Evolutionary conservation across 2,797 vertebrate species (phyloP), one percentile per base, ranked within the genome.

Genomic region (Melanogrammus aeglefinus): DNA sequence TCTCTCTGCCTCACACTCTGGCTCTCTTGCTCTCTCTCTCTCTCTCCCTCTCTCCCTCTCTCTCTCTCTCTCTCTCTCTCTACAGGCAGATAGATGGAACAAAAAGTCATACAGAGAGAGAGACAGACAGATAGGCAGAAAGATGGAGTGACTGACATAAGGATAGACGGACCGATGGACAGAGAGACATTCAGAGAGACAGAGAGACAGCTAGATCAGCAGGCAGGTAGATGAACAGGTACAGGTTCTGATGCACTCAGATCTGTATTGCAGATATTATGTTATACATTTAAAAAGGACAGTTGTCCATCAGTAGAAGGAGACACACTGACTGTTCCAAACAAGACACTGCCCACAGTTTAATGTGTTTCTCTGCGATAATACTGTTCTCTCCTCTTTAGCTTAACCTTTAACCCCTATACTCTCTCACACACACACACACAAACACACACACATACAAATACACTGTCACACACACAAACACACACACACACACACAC

Each of bases 1-100:
- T 78, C 73, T 75, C 78, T 79, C 73, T n/a, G 12, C 38, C 47
- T 51, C 75, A 14, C 29, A 82, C 81, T 57, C 80, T 82, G 35
- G 18, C 14, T 47, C 44, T 47, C 44, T 47, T 13, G 12, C 9
- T 27, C 69, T 33, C 33, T 33, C 33, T 33, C 33, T 33, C 33
- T 33, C 33, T 33, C 33, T 33, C 33, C 4, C 33, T n/a, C 35
- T 51, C 47, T 51, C 75, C n/a, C 29, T 82, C 82, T 57, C 80
- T 82, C 38, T 47, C 14, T 47, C 44, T 47, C 44, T 47, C 44
- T 31, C 9, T 27, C 69, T 8, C 21, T 71, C 69, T 71, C 29
- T 29, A 31, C n/a, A 71, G 24, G 24, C 44, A 16, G 31, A 12
- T 2, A n/a, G 35, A n/a, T 9, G 31, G 71, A 31, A 13, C 29